Evolutionary conservation across 2,888 invertebrate species (phyloP).

Genomic region (Cephus pulcher): DNA sequence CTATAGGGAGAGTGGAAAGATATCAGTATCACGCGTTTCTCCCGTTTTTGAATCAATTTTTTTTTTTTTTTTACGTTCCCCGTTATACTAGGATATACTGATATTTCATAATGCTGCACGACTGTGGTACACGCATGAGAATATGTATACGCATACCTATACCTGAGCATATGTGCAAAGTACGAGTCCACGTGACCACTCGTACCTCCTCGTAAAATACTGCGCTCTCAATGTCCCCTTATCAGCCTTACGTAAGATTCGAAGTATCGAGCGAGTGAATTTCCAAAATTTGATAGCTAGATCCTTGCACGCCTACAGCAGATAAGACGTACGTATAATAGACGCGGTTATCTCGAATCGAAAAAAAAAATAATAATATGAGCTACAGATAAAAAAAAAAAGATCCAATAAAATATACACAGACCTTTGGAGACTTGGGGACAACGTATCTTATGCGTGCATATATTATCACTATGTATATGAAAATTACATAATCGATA

Average conservation of each 20-base stretch:
- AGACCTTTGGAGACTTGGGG: not conserved
- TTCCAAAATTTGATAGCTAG: not conserved
- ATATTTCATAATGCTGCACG: not conserved
- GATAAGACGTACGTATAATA: not conserved
- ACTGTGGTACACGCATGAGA: not conserved
- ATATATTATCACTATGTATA: not conserved
- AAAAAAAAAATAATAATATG: not conserved
- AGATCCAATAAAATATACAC: not conserved
- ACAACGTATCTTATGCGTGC: not conserved
- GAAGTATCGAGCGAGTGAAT: not conserved
- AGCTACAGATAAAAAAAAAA: not conserved
- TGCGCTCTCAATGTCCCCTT: not conserved
- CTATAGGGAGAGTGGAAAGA: not conserved
- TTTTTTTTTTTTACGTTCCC: not conserved
- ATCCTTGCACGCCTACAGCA: not conserved
- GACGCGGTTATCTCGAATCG: not conserved
- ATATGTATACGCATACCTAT: not conserved
- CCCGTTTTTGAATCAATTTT: not conserved
- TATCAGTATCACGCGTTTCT: not conserved
- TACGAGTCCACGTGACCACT: not conserved
- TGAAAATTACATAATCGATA: not conserved
- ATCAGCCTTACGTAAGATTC: not conserved
- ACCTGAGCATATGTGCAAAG: not conserved
- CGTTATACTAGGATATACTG: not conserved
- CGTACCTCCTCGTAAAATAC: not conserved